Percentiles rank a stretch among this genome's conserved stretches.
phyloP scores from a whole-genome alignment of 2,113 vertebrate genomes.

The Dromiciops gliroides region DNA sequence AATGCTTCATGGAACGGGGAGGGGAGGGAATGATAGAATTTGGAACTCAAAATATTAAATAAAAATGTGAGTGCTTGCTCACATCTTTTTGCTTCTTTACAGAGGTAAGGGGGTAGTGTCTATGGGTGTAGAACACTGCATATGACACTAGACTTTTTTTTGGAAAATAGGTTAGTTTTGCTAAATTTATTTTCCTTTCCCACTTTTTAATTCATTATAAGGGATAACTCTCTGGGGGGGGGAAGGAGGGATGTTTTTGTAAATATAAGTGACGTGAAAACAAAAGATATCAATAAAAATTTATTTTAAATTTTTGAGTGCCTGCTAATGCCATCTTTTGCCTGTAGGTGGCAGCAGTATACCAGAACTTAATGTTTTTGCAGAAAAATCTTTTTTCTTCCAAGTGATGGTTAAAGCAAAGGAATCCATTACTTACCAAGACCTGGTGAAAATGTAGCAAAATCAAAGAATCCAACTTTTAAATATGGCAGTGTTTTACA shows the following conservation, averaged over 20 bases:
- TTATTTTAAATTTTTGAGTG: not conserved
- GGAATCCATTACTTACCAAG: not conserved
- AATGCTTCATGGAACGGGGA: no score
- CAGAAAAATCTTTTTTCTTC: not conserved
- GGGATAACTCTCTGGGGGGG: not conserved
- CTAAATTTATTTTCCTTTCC: not conserved
- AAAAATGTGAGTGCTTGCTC: not conserved
- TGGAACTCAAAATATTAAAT: no score
- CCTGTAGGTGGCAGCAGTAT: not conserved
- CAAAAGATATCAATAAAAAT: not conserved
- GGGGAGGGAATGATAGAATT: no score
- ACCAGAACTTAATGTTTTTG: not conserved
- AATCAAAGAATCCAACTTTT: not conserved
- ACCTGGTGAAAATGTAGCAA: not conserved
- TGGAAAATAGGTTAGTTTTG: not conserved
- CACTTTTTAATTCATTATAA: not conserved
- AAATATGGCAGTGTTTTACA: no score
- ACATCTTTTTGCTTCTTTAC: not conserved
- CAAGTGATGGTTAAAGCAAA: not conserved
- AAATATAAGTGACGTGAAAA: not conserved
- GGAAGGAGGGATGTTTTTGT: not conserved
- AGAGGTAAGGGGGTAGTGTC: not conserved
- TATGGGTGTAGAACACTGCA: not conserved
- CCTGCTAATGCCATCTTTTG: not conserved
- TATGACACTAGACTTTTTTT: not conserved